These are phyloP conservation scores for Ellobius talpinus DNA, from an alignment of 2,113 vertebrate genomes.

Conservation along the genomic window DNA sequence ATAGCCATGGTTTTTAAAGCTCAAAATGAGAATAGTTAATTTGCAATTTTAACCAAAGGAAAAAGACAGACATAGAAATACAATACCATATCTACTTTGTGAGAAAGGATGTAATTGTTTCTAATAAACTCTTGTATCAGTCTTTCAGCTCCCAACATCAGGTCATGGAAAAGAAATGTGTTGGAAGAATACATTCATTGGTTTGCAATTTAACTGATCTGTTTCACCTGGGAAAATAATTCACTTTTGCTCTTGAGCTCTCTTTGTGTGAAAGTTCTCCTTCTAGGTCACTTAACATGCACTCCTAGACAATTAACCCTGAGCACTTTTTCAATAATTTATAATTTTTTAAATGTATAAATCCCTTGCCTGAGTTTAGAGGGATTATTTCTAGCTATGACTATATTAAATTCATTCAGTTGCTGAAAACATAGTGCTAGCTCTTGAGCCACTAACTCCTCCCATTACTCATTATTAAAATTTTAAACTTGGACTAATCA, in stretches of 20 bases:
- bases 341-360: slow-evolving; percentile 69
- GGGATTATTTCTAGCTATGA: slow-evolving; percentile 38
- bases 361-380: slow-evolving; percentile 47
- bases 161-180: not conserved
- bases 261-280: slow-evolving; percentile 48
- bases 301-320: slow-evolving; percentile 62
- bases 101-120: not conserved
- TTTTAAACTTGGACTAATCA: not conserved
- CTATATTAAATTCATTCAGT: not conserved
- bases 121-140: not conserved
- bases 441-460: not conserved
- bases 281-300: slow-evolving; percentile 39
- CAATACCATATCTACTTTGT: not conserved
- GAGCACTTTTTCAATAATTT: slow-evolving; percentile 72
- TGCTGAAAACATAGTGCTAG: slow-evolving; percentile 30
- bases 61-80: not conserved
- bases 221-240: slow-evolving; percentile 62
- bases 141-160: not conserved
- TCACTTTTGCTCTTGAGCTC: slow-evolving; percentile 11
- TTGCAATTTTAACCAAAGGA: slow-evolving; percentile 2
- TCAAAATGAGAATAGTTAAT: not conserved
- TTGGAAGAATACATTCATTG: not conserved
- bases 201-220: slow-evolving; percentile 34
- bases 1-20: not conserved
- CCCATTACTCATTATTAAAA: not conserved